A percentile compares a stretch with the other conserved stretches of the same genome.
phyloP scores from a whole-genome alignment of 2,888 invertebrate genomes.

The Elmis aenea region DNA sequence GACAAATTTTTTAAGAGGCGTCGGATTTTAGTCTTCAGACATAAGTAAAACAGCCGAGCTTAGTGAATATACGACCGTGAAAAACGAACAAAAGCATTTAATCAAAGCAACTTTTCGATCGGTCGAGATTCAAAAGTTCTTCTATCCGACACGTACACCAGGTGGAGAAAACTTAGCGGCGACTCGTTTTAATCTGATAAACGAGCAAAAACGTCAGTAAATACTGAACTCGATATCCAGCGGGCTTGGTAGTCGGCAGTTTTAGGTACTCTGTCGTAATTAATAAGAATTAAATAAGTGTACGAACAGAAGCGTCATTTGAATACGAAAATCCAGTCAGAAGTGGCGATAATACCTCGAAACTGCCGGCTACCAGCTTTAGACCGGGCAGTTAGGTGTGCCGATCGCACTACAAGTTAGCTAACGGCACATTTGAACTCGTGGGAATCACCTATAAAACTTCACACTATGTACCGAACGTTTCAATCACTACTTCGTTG shows the following conservation, averaged over 20 bases:
- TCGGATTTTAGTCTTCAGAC: conserved; percentile 9
- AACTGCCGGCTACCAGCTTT: conserved; percentile 6
- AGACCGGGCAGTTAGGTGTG: conserved; percentile 7
- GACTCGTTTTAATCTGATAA: conserved; percentile 7
- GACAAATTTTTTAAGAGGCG: too few species aligned
- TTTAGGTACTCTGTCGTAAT: too few species aligned
- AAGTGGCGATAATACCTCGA: conserved; percentile 7
- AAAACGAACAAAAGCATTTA: conserved; percentile 10
- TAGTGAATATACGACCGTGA: conserved; percentile 3
- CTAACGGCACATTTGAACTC: conserved; percentile 10
- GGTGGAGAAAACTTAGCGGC: conserved; percentile 6
- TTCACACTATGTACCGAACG: conserved; percentile 10
- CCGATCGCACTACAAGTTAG: conserved; percentile 9
- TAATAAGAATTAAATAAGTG: conserved; percentile 8
- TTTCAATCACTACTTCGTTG: conserved; percentile 9
- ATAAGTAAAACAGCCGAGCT: conserved; percentile 3
- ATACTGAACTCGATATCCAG: too few species aligned
- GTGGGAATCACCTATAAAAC: conserved; percentile 9
- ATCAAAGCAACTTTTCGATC: conserved; percentile 8
- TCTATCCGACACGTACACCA: conserved; percentile 5
- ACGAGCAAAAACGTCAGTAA: too few species aligned
- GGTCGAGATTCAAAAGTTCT: conserved; percentile 6
- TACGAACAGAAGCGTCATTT: too few species aligned
- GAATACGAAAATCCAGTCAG: conserved; percentile 4
- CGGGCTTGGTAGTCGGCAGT: too few species aligned